Conservation (phyloP, 2,113 vertebrate species). For the rabbit (Oryctolagus cuniculus) region DNA sequence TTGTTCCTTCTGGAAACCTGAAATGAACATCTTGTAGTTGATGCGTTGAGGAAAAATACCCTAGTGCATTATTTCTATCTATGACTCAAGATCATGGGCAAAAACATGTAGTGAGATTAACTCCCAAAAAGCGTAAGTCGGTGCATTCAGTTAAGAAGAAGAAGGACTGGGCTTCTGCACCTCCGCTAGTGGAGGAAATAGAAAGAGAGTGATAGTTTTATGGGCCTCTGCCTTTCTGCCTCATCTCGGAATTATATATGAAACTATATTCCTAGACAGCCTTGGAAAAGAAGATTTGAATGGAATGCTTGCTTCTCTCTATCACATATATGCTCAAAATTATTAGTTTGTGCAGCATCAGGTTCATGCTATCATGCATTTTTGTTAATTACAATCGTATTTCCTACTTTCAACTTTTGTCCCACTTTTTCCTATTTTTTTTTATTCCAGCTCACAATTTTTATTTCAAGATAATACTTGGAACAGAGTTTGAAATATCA, state of each 20-base stretch:
- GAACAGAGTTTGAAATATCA: conserved; percentile 46
- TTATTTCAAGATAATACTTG: conserved; percentile 15
- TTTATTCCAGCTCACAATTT: conserved; percentile 58
- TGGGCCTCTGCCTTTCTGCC: neutral
- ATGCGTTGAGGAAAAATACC: conserved; percentile 17
- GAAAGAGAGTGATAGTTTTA: neutral
- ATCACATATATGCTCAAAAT: neutral
- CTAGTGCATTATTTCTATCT: conserved; percentile 32
- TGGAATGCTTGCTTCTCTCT: neutral
- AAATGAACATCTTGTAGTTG: conserved; percentile 74
- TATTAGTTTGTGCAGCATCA: neutral
- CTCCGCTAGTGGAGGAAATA: conserved; percentile 6
- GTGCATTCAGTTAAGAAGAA: neutral
- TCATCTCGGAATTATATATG: conserved; percentile 6
- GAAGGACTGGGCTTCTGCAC: neutral
- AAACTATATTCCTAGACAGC: neutral
- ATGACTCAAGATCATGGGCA: conserved; percentile 17
- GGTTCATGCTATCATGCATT: neutral
- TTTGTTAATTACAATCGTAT: conserved; percentile 33
- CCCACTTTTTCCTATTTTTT: neutral
- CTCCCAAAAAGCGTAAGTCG: neutral
- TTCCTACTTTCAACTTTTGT: neutral
- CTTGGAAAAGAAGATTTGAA: neutral
- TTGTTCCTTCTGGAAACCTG: conserved; percentile 71
- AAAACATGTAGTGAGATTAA: conserved; percentile 31